Percentiles rank a stretch among this genome's conserved stretches.
Evolutionary conservation across 2,888 invertebrate genomes (phyloP).

Genomic region (Drosophila emarginata): DNA sequence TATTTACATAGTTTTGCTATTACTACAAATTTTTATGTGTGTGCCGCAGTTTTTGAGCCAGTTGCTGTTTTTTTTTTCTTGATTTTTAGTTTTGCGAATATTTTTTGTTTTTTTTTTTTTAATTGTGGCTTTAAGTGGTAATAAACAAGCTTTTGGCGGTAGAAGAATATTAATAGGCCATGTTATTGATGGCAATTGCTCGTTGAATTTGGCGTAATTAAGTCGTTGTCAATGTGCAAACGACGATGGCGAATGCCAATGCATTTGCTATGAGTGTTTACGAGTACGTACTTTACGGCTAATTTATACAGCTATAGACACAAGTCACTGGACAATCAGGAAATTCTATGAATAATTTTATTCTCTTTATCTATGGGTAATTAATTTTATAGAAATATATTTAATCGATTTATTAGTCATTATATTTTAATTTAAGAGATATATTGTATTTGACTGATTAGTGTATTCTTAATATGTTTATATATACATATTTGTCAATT

Average conservation of each 20-base stretch:
- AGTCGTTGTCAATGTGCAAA: conserved; percentile 67
- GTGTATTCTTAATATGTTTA: no score
- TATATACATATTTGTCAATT: no score
- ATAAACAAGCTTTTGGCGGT: conserved; percentile 66
- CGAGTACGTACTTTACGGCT: conserved; percentile 21
- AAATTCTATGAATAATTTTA: no score
- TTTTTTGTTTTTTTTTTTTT: conserved; percentile 69
- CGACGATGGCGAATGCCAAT: not conserved
- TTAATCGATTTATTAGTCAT: no score
- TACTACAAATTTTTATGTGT: conserved; percentile 78
- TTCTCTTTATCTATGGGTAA: no score
- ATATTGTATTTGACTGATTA: no score
- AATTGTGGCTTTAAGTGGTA: conserved; percentile 74
- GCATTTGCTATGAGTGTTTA: conserved; percentile 14
- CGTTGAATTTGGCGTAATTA: conserved; percentile 79
- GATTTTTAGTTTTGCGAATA: conserved; percentile 35
- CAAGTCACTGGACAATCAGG: no score
- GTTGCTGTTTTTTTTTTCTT: conserved; percentile 20
- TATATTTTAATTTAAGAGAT: no score
- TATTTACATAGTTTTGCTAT: conserved; percentile 79
- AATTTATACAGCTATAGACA: conserved; percentile 48
- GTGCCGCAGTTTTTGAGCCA: conserved; percentile 40
- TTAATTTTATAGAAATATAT: no score
- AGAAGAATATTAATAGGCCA: conserved; percentile 75
- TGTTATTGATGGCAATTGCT: conserved; percentile 80